phyloP scores from a whole-genome alignment of 53 echinoderm and acorn worm genomes.

The Henricia sp. region DNA sequence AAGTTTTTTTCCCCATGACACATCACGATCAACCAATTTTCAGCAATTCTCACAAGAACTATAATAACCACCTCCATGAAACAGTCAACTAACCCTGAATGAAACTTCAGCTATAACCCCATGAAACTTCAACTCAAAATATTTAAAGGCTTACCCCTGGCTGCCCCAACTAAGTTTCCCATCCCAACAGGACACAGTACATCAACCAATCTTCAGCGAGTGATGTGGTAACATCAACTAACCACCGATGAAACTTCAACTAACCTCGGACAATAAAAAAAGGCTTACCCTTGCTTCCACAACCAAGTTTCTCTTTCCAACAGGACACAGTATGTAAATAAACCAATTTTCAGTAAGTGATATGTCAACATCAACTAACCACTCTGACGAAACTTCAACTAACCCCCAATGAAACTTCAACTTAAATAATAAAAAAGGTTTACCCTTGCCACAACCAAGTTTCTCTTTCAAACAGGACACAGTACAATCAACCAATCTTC shows the following conservation, averaged over 20 bases:
- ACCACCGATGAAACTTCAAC: constrained; percentile 24
- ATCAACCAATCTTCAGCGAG: no score
- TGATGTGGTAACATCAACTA: no score
- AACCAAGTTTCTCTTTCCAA: constrained; percentile 76
- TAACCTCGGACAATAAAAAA: background rate
- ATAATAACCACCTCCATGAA: no score
- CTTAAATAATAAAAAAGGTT: background rate
- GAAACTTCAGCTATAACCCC: no score
- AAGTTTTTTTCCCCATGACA: no score
- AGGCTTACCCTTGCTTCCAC: constrained; percentile 78
- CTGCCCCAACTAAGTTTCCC: no score
- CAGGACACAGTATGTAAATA: constrained; percentile 94
- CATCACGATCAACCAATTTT: no score
- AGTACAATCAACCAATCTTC: constrained; percentile 92
- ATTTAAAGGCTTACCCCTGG: constrained; percentile 59
- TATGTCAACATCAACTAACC: constrained; percentile 87
- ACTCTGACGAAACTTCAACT: no score
- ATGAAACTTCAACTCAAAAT: background rate
- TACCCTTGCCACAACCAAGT: constrained; percentile 82
- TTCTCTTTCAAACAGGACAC: constrained; percentile 83
- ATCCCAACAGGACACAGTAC: no score
- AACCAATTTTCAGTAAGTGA: constrained; percentile 84
- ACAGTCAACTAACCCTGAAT: no score
- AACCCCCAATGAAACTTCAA: no score
- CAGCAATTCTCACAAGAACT: no score